Evolutionary conservation across 2,797 vertebrate species (phyloP), one percentile per base, ranked within the genome.

Genomic region (Dromococcyx pavoninus): DNA sequence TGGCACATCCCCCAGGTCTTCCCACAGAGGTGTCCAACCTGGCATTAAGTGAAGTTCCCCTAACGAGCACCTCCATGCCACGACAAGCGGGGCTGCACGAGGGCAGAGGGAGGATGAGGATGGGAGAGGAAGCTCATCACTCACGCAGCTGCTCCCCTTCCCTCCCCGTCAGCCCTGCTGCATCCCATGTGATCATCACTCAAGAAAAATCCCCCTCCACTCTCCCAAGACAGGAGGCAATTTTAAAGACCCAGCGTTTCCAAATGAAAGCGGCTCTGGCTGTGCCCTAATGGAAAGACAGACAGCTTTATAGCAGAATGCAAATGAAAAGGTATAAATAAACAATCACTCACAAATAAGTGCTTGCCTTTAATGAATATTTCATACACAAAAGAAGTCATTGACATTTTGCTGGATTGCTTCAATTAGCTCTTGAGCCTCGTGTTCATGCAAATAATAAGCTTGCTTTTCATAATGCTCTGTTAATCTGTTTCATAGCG

Each of bases 401-500:
- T 91, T 97, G 97, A 96, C 97, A 97, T 97, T 97, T 97, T 98
- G 98, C 97, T 97, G 96, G 97, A 98, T 98, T 96, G 93, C 97
- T 97, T 97, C 98, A 98, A 97, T 98, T 98, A 98, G 97, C 96
- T 93, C 73, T 76, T 48, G 67, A 96, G 95, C 94, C 94, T 97
- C 75, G 3, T 94, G 93, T 88, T 96, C 95, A 25, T 84, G 96
- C 96, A 97, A 97, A 98, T 98, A 96, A 97, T 94, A 97, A 96
- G 97, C 97, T 95, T 95, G 96, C 97, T 97, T 95, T 97, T 96
- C 96, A 96, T 97, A 97, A 98, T 96, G 97, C 96, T 91, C 97
- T 97, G 97, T 97, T 97, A 97, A 98, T 98, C 97, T 96, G 51
- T 62, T 97, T 96, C 97, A 48, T 93, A 69, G 97, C 76, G 93